Base-by-base conservation (phyloP, 2,888 invertebrate genomes). In the Cetonia aurata region DNA sequence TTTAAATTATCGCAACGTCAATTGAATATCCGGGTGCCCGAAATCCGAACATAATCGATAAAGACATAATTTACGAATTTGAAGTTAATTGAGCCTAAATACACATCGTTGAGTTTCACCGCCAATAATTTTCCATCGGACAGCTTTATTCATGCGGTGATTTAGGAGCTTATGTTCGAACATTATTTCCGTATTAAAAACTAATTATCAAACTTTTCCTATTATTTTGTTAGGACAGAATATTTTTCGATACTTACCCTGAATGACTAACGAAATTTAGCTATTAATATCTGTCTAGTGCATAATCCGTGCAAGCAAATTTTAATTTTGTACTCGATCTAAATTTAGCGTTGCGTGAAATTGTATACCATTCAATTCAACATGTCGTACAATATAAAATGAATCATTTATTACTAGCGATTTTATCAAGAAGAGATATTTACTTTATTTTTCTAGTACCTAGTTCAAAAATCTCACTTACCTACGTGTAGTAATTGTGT, bases 51-150 rank as follows among this genome's bases (percentile, higher is more conserved):
- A 66, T 42, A 71, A 71, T 71, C 71, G 71, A 71, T 71, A 67
- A 71, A 67, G 71, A 67, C 71, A 71, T 71, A 71, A 71, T 71
- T 71, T 60, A 71, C 71, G 50, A 67, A 71, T 71, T 71, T 71
- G 71, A 71, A 71, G 67, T 71, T 71, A 71, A 71, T 71, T 71
- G 67, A 71, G 71, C 71, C 71, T 71, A 71, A 71, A 71, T 67
- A 71, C 71, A 71, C 71, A 71, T 71, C 71, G 66, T 71, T 67
- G 71, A 71, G 67, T 67, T 71, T 71, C 57, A 67, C 71, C 71
- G 57, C 71, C 67, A 52, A 71, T 71, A 71, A 71, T 71, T 71
- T 71, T 71, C 66, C 67, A 52, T 41, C 50, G 52, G 71, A 71
- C 71, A 71, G 71, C 71, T 71, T 71, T 67, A 71, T 71, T 71